Evolutionary conservation across 2,113 vertebrate genomes (phyloP).

Genomic region (Archocentrus centrarchus): DNA sequence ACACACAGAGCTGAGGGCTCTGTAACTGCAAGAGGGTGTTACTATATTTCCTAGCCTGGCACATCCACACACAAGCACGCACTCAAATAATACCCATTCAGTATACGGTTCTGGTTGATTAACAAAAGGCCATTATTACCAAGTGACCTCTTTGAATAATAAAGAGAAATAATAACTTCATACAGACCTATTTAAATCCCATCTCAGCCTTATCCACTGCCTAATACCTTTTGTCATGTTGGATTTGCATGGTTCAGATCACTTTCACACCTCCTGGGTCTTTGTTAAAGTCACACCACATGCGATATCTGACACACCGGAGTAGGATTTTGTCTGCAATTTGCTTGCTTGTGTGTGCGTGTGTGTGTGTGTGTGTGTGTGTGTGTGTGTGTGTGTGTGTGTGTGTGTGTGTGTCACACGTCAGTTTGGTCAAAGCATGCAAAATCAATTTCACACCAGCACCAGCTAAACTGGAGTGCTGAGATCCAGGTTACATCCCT

Average conservation of each 20-base stretch:
- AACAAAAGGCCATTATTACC: background rate
- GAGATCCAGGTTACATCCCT: conserved; percentile 20
- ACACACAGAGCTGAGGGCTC: background rate
- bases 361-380: too few species aligned
- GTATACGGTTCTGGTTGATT: background rate
- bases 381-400: too few species aligned
- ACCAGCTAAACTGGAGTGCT: conserved; percentile 19
- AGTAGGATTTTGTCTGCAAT: background rate
- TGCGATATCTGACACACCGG: background rate
- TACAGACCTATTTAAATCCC: background rate
- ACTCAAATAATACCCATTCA: background rate
- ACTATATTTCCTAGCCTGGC: background rate
- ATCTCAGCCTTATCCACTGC: background rate
- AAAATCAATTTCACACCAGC: conserved; percentile 31
- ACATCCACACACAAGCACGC: background rate
- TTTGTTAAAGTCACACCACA: conserved; percentile 8
- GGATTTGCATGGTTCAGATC: background rate
- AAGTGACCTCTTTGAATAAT: conserved; percentile 2
- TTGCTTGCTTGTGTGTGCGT: background rate
- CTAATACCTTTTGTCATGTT: background rate
- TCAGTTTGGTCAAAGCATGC: background rate
- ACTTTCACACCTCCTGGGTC: conserved; percentile 5
- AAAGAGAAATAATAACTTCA: background rate
- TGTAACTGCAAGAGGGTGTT: background rate
- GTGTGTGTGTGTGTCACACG: background rate